Base-by-base conservation (phyloP, 2,113 vertebrate genomes). In the Anhinga anhinga region DNA sequence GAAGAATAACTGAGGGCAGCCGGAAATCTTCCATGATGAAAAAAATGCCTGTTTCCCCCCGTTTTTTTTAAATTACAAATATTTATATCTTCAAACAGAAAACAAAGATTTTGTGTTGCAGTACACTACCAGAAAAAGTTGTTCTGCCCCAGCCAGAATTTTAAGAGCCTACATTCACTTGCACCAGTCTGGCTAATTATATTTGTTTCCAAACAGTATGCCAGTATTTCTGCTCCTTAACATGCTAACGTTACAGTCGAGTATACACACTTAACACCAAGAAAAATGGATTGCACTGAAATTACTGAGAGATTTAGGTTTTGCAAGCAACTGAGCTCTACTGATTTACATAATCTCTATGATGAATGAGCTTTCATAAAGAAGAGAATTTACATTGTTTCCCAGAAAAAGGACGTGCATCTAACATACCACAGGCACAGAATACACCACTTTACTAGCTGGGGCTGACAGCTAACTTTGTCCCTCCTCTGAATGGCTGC, bases 211-310 rank as follows among this genome's bases (percentile, higher is more conserved):
- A 1, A 74, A 40, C 23, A 32, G 30, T 10, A 14, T 11, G 10
- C 25, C 65, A 47, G 14, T 25, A 30, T 3, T 40, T n/a, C 42
- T 59, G 32, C 10, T 82, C 47, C 70, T 50, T 49, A 42, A 36
- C 18, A 50, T 27, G 26, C 11, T 21, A 23, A 7, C 1, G 0
- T 45, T 62, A 0, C 0, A 29, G n/a, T 10, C 42, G 6, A 40
- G 50, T 22, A 18, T 13, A 49, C 5, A 16, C 1, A 0, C 12
- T 49, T 19, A 5, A 22, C 29, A 19, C 27, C 27, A 49, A 42
- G 34, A 78, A 55, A 66, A 82, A 29, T 5, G 10, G 23, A 55
- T 53, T 44, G 36, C 61, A 22, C 11, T 40, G n/a, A 55, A 82
- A 78, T 38, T 36, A 27, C 29, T 11, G 18, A 1, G 26, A 40